Conservation (phyloP, 2,888 invertebrate genomes). For the Brenthis hecate region DNA sequence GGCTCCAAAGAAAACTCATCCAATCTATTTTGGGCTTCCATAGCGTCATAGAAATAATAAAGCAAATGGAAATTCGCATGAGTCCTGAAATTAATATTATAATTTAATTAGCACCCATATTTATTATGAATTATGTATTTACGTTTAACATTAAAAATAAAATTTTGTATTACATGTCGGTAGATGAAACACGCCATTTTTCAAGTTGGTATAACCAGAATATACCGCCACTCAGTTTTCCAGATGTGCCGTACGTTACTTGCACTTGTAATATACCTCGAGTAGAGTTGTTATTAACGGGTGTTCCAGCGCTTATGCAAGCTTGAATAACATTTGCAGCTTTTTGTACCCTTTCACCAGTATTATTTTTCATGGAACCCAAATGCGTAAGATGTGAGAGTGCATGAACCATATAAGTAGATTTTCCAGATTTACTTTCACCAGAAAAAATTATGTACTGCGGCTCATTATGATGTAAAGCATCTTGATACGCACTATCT, state of each 20-base stretch:
- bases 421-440: slow-evolving; percentile 96
- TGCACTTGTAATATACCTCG: slow-evolving; percentile 91
- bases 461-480: slow-evolving; percentile 92
- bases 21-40: slow-evolving; percentile 86
- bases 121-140: not conserved
- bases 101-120: not conserved
- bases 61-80: slow-evolving; percentile 95
- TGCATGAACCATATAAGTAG: slow-evolving; percentile 90
- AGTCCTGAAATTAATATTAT: slow-evolving; percentile 78
- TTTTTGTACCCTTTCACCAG: slow-evolving; percentile 84
- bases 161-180: slow-evolving; percentile 84
- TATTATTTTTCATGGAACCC: slow-evolving; percentile 88
- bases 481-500: slow-evolving; percentile 94
- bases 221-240: slow-evolving; percentile 94
- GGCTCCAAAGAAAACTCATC: slow-evolving; percentile 86
- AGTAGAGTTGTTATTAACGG: slow-evolving; percentile 92
- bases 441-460: slow-evolving; percentile 95
- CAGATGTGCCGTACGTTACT: slow-evolving; percentile 91
- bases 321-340: slow-evolving; percentile 88
- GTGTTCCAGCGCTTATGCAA: slow-evolving; percentile 92
- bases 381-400: slow-evolving; percentile 91
- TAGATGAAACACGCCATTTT: slow-evolving; percentile 92
- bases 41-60: slow-evolving; percentile 94
- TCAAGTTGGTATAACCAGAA: slow-evolving; percentile 94
- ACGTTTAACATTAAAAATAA: not conserved